phyloP scores from a whole-genome alignment of 2,797 vertebrate species.

The Falco columbarius region DNA sequence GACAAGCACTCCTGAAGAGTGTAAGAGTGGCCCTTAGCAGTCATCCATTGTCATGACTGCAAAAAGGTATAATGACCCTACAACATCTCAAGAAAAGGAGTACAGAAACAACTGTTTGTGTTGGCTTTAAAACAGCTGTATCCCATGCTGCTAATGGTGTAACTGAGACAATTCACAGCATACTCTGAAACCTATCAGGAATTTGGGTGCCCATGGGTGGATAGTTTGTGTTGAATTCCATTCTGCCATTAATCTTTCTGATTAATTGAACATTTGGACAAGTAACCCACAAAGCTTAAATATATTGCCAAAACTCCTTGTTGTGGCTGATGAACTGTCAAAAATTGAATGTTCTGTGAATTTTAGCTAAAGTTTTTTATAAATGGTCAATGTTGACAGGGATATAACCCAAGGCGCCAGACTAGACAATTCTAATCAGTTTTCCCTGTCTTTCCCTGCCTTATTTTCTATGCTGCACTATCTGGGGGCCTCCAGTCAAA shows the following conservation, averaged over 20 bases:
- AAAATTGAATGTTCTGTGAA: neutral
- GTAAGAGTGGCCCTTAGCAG: neutral
- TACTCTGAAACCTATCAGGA: neutral
- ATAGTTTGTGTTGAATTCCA: neutral
- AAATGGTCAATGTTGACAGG: neutral
- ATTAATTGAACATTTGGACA: constrained; percentile 6
- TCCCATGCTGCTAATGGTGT: neutral
- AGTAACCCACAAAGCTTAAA: neutral
- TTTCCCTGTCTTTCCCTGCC: neutral
- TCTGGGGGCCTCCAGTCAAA: neutral
- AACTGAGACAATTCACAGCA: neutral
- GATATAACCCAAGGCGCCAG: neutral
- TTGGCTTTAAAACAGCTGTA: neutral
- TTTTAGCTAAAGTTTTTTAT: neutral
- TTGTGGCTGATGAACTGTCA: neutral
- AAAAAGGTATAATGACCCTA: neutral
- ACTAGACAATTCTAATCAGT: neutral
- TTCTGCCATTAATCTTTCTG: neutral
- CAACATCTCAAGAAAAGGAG: neutral
- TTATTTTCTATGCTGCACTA: neutral
- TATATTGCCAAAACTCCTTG: neutral
- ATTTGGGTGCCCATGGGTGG: neutral
- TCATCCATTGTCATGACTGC: neutral
- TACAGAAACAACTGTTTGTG: neutral
- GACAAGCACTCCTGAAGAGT: neutral